Conservation (phyloP, 2,888 invertebrate genomes). For the Microchrysa polita region DNA sequence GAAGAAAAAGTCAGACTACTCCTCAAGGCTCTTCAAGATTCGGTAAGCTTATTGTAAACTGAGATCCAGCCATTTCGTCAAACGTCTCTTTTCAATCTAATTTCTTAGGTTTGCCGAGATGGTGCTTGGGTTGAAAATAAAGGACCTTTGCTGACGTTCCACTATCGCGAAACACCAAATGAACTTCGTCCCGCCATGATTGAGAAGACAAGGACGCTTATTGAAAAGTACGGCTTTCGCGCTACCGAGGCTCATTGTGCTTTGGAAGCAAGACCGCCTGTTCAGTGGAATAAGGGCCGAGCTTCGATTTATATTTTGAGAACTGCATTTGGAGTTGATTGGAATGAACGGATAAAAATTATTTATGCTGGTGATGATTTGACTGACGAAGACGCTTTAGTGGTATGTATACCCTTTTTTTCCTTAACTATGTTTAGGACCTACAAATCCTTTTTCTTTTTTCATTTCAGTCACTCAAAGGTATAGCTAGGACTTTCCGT, state of each 20-base stretch:
- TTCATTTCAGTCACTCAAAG: conserved; percentile 78
- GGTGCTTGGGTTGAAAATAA: conserved; percentile 95
- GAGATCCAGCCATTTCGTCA: too few relatives aligned
- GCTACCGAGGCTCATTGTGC: conserved; percentile 86
- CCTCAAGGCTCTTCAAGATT: conserved; percentile 82
- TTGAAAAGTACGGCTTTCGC: conserved; percentile 80
- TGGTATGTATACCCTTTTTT: conserved; percentile 66
- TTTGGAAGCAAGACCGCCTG: conserved; percentile 89
- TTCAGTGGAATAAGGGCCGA: conserved; percentile 89
- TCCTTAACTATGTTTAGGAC: too few relatives aligned
- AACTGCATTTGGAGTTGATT: conserved; percentile 90
- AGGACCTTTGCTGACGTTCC: conserved; percentile 86
- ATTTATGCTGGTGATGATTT: conserved; percentile 90
- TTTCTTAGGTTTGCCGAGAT: conserved; percentile 77
- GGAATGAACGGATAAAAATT: conserved; percentile 89
- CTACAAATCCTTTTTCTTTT: background rate
- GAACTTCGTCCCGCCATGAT: conserved; percentile 74
- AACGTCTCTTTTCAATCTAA: background rate
- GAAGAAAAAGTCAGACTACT: conserved; percentile 82
- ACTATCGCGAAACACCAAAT: conserved; percentile 84
- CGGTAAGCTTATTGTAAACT: conserved; percentile 64
- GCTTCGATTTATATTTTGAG: conserved; percentile 90
- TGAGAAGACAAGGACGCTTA: conserved; percentile 76
- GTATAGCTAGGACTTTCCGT: conserved; percentile 93
- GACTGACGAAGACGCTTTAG: conserved; percentile 92